phyloP scores from a whole-genome alignment of 2,888 invertebrate genomes.

The Diarsia dahlii region DNA sequence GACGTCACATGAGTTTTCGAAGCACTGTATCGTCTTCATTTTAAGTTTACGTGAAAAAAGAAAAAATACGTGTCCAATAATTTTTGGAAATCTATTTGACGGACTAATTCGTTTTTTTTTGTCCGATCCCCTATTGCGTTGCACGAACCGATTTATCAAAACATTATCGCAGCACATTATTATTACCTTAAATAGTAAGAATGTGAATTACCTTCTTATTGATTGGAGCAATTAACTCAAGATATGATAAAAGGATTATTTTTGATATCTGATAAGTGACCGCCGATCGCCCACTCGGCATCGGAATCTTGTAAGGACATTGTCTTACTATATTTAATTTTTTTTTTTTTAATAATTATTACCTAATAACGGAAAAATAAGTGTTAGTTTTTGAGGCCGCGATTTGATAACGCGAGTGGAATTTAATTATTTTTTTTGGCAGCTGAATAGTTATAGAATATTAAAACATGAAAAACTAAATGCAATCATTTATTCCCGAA shows the following conservation, averaged over 20 bases:
- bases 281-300: slow-evolving; percentile 78
- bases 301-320: slow-evolving; percentile 77
- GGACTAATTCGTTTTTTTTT: too few species aligned
- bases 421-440: slow-evolving; percentile 61
- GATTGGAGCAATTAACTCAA: slow-evolving; percentile 80
- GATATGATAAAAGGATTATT: slow-evolving; percentile 84
- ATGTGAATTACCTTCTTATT: slow-evolving; percentile 65
- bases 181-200: slow-evolving; percentile 49
- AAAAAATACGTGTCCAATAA: too few species aligned
- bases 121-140: too few species aligned
- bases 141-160: slow-evolving; percentile 29
- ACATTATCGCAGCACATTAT: slow-evolving; percentile 49
- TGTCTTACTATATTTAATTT: slow-evolving; percentile 59
- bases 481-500: background rate
- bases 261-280: slow-evolving; percentile 79
- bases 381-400: slow-evolving; percentile 1
- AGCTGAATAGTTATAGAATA: background rate
- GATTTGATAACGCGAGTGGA: slow-evolving; percentile 53
- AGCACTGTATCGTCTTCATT: too few species aligned
- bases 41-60: too few species aligned
- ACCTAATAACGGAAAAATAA: background rate
- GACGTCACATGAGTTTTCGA: too few species aligned
- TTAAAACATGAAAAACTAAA: background rate
- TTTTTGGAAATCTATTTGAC: too few species aligned
- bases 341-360: slow-evolving; percentile 44